Conservation (phyloP, 2,888 invertebrate species). For the Drosophila suboccidentalis region DNA sequence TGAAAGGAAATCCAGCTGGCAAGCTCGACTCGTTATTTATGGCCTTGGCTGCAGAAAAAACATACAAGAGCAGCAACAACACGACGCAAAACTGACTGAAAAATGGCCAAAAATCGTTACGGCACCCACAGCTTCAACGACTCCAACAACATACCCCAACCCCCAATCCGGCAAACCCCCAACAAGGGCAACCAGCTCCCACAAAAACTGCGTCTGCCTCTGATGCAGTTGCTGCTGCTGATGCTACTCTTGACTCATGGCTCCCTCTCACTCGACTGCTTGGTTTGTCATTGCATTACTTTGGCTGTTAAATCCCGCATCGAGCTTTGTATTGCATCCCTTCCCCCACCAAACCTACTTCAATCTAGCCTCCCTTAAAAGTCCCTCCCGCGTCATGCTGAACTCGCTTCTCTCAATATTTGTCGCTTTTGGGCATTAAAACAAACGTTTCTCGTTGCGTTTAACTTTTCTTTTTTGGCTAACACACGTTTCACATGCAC, state of each 20-base stretch:
- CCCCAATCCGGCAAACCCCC: neutral
- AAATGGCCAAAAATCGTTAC: slow-evolving; percentile 65
- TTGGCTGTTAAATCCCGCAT: slow-evolving; percentile 73
- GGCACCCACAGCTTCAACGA: slow-evolving; percentile 18
- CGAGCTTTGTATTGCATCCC: slow-evolving; percentile 62
- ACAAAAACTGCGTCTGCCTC: neutral
- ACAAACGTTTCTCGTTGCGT: slow-evolving; percentile 79
- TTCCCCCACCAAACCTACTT: neutral
- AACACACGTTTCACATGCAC: slow-evolving; percentile 69
- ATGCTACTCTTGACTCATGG: slow-evolving; percentile 36
- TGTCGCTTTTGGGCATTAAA: slow-evolving; percentile 81
- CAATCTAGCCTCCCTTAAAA: neutral
- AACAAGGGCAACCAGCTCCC: slow-evolving; percentile 28
- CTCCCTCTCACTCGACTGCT: slow-evolving; percentile 57
- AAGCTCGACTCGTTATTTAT: slow-evolving; percentile 62
- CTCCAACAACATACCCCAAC: neutral
- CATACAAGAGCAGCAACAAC: slow-evolving; percentile 25
- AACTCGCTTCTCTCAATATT: slow-evolving; percentile 64
- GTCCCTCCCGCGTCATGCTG: slow-evolving; percentile 9
- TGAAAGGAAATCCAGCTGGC: slow-evolving; percentile 66
- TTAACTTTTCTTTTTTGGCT: slow-evolving; percentile 53
- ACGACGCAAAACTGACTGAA: slow-evolving; percentile 47
- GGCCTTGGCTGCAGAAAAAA: slow-evolving; percentile 40
- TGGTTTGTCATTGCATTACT: slow-evolving; percentile 81
- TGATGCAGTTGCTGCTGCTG: slow-evolving; percentile 18